Evolutionary conservation across 2,888 invertebrate genomes (phyloP).

Genomic region (Escarpia spicata): DNA sequence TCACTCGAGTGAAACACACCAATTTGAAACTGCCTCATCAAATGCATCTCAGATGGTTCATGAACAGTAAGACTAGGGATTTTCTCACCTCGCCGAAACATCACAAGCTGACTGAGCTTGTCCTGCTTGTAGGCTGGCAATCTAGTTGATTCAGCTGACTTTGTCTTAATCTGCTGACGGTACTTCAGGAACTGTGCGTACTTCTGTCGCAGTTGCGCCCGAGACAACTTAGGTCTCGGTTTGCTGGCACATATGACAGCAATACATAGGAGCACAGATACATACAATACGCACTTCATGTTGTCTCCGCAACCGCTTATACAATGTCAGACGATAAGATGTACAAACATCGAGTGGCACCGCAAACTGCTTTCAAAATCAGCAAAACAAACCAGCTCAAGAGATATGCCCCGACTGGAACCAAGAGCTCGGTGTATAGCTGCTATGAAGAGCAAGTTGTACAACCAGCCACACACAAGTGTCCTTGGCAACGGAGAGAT

Average conservation of each 20-base stretch:
- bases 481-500: not conserved
- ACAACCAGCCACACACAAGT: not conserved
- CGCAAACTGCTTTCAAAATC: slow-evolving; percentile 1
- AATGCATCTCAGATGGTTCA: not conserved
- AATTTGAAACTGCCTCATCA: not conserved
- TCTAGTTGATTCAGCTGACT: not conserved
- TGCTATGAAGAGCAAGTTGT: not conserved
- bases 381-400: not conserved
- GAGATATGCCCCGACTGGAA: not conserved
- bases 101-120: not conserved
- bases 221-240: not conserved
- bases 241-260: not conserved
- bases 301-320: not conserved
- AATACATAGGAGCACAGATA: not conserved
- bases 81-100: not conserved
- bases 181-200: not conserved
- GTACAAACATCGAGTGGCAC: not conserved
- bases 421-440: not conserved
- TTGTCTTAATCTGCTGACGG: not conserved
- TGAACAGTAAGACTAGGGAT: not conserved
- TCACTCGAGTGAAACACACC: not conserved
- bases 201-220: not conserved
- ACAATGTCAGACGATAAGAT: not conserved
- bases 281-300: not conserved
- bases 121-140: not conserved